Base-by-base conservation (phyloP, 2,797 vertebrate genomes). In the Amphiprion clarkii region DNA sequence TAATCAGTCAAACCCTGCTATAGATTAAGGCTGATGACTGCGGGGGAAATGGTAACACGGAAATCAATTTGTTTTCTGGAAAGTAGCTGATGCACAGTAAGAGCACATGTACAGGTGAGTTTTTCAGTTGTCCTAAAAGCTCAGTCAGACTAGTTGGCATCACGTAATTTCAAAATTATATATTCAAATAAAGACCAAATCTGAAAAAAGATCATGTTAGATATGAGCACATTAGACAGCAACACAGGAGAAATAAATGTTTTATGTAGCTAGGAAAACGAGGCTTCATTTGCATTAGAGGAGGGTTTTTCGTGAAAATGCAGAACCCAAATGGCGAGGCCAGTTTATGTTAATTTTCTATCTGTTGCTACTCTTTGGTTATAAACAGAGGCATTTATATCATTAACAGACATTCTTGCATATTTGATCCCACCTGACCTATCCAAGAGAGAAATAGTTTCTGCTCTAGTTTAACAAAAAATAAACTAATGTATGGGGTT, bases 1-100 rank as follows among this genome's bases (percentile, higher is more conserved):
- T 61, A 79, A 88, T 91, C 81, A 86, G 62, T 78, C 69, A 53
- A 44, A 49, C 7, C 3, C 48, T 67, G 74, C 78, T 74, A 27
- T 60, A 60, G 69, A 77, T 66, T 56, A 61, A 75, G n/a, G 1
- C 59, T 76, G 68, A 87, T 81, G 67, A 76, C 78, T 27, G 58
- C 25, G 49, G 79, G 57, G 76, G 66, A 21, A 52, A 59, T 27
- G 67, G 70, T 49, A 61, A 60, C 19, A 44, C 57, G 23, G 7
- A 0, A 21, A 55, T 40, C 52, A 4, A 2, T 21, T n/a, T 53
- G 39, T 56, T 64, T 67, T 54, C 54, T 48, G 10, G 23, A 39
- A 52, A 46, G 44, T 16, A 46, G 17, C 44, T 16, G 44, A 61
- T 31, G 61, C 29, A 52, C 2, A 16, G 9, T 54, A 21, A 62